Evolutionary conservation across 1,140 invertebrate genomes (phyloP), one percentile per base, ranked within the genome.

Genomic region (Meloidogyne hapla): DNA sequence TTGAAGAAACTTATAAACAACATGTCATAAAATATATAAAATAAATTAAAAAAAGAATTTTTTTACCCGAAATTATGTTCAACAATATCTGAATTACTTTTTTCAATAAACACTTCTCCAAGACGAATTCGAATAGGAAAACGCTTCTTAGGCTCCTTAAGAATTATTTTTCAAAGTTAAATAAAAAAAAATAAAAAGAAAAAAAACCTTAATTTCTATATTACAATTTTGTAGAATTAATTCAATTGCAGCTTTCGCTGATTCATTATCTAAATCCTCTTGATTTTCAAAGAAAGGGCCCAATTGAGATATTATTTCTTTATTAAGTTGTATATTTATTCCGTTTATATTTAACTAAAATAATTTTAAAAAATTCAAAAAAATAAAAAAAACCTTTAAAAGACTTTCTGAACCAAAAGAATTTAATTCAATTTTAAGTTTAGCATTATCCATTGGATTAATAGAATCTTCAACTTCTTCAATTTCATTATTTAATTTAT

Each of bases 281-380:
- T 69, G 48, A 26, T 38, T 76, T 62, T 74, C 40, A 38, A 76
- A 28, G 15, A 76, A 76, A 28, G 75, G 75, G 12, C 64, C 66
- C 33, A 76, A 28, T 70, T 76, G 67, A 45, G 75, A 76, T 25
- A 76, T 12, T 1, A 76, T 65, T 42, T 76, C 75, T 38, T 76
- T 66, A n/a, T 66, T 74, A 28, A 76, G 42, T 2, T 45, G 28
- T 26, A 76, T 70, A 71, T 76, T 66, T 64, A 71, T 61, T 15
- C 56, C 75, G 28, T 40, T 69, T 21, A 76, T 42, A 26, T 76
- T 45, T 23, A 68, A 28, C 64, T 25, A 10, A 42, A 62, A 18
- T 15, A 21, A 56, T 62, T 56, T 70, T 70, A 28, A 56, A 38
- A n/a, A 10, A 10, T 21, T 25, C 26, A 28, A 56, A 33, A 33